phyloP scores from a whole-genome alignment of 2,113 vertebrate species.

The Melanerpes aurifrons region DNA sequence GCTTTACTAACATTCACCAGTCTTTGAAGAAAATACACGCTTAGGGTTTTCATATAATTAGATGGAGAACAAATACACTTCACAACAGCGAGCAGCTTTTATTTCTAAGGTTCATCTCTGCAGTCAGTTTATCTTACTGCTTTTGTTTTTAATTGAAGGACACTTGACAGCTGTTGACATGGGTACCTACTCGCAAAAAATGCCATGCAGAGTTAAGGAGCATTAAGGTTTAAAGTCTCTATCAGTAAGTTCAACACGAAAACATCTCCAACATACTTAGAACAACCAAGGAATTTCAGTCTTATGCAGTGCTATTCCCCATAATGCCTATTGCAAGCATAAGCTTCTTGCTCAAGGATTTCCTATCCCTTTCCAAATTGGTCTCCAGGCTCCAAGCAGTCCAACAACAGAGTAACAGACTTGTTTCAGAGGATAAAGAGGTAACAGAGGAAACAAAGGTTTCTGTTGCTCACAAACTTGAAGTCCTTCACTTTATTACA shows the following conservation, averaged over 20 bases:
- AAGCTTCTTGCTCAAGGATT: neutral
- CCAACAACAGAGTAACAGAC: neutral
- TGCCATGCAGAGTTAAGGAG: neutral
- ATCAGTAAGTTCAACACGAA: neutral
- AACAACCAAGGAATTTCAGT: neutral
- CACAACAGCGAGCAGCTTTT: neutral
- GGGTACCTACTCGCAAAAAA: neutral
- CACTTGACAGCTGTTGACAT: neutral
- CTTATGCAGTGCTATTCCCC: neutral
- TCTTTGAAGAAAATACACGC: neutral
- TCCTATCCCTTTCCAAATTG: neutral
- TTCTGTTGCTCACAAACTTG: neutral
- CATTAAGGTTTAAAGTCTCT: neutral
- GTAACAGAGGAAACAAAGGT: neutral
- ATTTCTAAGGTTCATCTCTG: neutral
- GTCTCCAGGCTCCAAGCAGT: neutral
- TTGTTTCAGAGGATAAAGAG: neutral
- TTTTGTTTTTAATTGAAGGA: neutral
- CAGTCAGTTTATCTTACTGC: neutral
- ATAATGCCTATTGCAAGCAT: neutral
- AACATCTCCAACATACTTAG: neutral
- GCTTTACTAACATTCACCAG: neutral
- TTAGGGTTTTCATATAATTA: neutral
- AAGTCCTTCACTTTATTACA: neutral
- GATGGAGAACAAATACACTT: neutral